Evolutionary conservation across 1,140 invertebrate genomes (phyloP).

Genomic region (Chrysoperla carnea): DNA sequence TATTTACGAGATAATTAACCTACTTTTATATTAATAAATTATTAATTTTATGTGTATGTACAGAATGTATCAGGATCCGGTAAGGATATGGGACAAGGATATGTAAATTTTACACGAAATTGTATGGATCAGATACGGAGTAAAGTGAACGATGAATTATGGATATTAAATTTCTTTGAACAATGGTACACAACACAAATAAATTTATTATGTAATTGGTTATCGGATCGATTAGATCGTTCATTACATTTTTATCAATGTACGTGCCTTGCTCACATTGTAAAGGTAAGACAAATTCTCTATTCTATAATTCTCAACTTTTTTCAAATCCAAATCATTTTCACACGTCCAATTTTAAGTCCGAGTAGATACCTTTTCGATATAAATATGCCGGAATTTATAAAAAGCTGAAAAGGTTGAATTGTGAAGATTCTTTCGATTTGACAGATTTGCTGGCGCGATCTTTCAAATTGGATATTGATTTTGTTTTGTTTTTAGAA

Average conservation of each 20-base stretch:
- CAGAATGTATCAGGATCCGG: slow-evolving; percentile 82
- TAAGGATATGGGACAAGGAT: slow-evolving; percentile 89
- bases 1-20: too few relatives aligned
- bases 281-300: slow-evolving; percentile 63
- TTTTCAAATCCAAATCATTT: background rate
- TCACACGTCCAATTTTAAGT: background rate
- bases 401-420: too few relatives aligned
- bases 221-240: slow-evolving; percentile 83
- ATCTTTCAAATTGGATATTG: background rate
- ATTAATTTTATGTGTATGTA: slow-evolving; percentile 5
- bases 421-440: too few relatives aligned
- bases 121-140: slow-evolving; percentile 96
- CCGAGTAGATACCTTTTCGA: background rate
- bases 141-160: slow-evolving; percentile 93
- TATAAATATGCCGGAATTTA: too few relatives aligned
- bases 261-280: slow-evolving; percentile 88
- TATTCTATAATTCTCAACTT: too few relatives aligned
- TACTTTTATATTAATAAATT: too few relatives aligned
- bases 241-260: slow-evolving; percentile 94
- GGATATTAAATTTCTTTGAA: slow-evolving; percentile 95
- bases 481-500: slow-evolving; percentile 47
- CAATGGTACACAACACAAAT: slow-evolving; percentile 94
- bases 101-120: slow-evolving; percentile 93
- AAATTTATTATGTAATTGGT: slow-evolving; percentile 85
- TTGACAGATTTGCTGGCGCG: too few relatives aligned